Evolutionary conservation across 2,888 invertebrate species (phyloP).

Genomic region (Nebria brevicollis): DNA sequence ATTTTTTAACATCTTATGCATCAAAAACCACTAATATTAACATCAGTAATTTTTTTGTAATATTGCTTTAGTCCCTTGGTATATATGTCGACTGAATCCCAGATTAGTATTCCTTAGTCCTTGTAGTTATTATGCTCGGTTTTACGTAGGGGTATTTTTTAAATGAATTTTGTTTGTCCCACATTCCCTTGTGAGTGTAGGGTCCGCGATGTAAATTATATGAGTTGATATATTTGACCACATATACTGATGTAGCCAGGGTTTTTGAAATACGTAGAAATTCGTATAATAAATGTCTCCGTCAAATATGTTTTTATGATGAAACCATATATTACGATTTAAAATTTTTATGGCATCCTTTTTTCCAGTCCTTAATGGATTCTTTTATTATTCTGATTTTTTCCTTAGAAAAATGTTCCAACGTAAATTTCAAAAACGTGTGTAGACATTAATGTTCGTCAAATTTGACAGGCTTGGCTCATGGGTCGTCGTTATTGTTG

Average conservation of each 20-base stretch:
- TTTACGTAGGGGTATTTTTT: neutral
- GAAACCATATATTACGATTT: constrained; percentile 52
- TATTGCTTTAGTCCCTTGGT: too few species aligned
- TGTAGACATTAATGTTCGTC: constrained; percentile 45
- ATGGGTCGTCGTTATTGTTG: constrained; percentile 13
- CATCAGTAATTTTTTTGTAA: too few species aligned
- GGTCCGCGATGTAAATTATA: neutral
- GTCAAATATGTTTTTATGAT: constrained; percentile 50
- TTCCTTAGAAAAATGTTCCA: constrained; percentile 34
- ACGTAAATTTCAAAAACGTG: constrained; percentile 31
- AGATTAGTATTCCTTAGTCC: too few species aligned
- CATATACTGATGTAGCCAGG: constrained; percentile 53
- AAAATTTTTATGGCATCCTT: constrained; percentile 50
- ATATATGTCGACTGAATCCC: too few species aligned
- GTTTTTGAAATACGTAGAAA: constrained; percentile 51
- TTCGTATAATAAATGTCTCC: constrained; percentile 51
- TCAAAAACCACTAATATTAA: too few species aligned
- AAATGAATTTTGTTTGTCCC: neutral
- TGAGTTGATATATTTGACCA: constrained; percentile 17
- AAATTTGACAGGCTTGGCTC: constrained; percentile 29
- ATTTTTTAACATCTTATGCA: too few species aligned
- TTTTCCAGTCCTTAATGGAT: constrained; percentile 50
- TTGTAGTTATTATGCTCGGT: too few species aligned
- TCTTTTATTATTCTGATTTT: constrained; percentile 50
- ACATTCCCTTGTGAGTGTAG: neutral